Evolutionary conservation across 2,888 invertebrate species (phyloP).

Genomic region (Drosophila neonasuta): DNA sequence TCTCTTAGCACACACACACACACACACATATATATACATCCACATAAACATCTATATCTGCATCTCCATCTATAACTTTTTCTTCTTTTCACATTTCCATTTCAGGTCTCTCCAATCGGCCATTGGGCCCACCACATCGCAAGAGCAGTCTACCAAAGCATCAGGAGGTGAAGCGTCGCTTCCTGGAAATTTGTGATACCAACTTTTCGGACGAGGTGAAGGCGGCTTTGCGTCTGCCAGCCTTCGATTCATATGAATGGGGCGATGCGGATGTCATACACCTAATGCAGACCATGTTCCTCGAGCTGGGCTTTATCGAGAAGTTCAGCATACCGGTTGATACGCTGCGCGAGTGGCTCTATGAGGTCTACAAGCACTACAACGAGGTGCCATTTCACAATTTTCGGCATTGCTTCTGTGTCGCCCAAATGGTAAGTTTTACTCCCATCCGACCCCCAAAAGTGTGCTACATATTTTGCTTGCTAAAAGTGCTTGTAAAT

Average conservation of each 20-base stretch:
- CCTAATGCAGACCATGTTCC: slow-evolving; percentile 91
- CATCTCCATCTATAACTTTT: slow-evolving; percentile 6
- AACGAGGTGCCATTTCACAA: slow-evolving; percentile 94
- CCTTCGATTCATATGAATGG: slow-evolving; percentile 92
- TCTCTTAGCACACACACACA: slow-evolving; percentile 6
- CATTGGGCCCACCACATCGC: slow-evolving; percentile 82
- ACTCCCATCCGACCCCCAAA: not conserved
- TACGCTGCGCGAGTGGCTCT: slow-evolving; percentile 87
- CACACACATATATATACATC: slow-evolving; percentile 10
- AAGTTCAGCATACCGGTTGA: slow-evolving; percentile 89
- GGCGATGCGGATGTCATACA: slow-evolving; percentile 90
- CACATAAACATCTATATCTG: slow-evolving; percentile 9
- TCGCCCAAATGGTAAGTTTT: slow-evolving; percentile 90
- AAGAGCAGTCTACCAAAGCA: slow-evolving; percentile 83
- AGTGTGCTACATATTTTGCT: not conserved
- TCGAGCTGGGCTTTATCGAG: slow-evolving; percentile 88
- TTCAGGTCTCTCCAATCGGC: slow-evolving; percentile 82
- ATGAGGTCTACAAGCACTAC: slow-evolving; percentile 90
- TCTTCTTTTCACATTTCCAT: slow-evolving; percentile 2
- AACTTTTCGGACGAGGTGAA: slow-evolving; percentile 82
- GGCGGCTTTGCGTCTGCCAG: slow-evolving; percentile 81
- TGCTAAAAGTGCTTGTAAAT: no score
- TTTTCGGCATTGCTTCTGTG: slow-evolving; percentile 93
- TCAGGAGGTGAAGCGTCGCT: slow-evolving; percentile 82
- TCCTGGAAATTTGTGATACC: slow-evolving; percentile 82